Conservation (phyloP, 2,797 vertebrate species). For the Anableps anableps region DNA sequence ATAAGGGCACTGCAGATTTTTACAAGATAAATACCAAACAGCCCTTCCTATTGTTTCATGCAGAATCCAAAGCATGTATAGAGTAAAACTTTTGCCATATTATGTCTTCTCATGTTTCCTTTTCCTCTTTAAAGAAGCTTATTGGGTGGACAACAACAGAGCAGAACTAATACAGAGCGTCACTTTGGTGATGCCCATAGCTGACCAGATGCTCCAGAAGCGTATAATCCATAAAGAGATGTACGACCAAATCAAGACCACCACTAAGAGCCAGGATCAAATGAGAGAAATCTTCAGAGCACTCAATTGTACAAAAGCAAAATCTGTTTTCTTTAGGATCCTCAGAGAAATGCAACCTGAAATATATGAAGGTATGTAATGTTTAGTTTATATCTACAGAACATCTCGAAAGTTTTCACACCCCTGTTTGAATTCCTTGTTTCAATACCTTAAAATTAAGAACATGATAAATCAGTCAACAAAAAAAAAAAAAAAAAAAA, state of each 20-base stretch:
- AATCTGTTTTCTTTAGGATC: slow-evolving; percentile 33
- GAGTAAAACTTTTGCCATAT: no score
- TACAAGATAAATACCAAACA: background rate
- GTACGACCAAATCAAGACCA: slow-evolving; percentile 20
- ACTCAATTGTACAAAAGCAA: slow-evolving; percentile 12
- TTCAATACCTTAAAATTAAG: no score
- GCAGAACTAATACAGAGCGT: slow-evolving; percentile 23
- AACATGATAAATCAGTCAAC: no score
- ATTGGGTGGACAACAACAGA: slow-evolving; percentile 40
- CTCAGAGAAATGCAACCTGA: slow-evolving; percentile 22
- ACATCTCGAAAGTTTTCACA: no score
- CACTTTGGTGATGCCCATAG: slow-evolving; percentile 28
- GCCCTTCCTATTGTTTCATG: no score
- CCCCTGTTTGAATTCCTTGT: background rate
- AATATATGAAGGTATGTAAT: slow-evolving; percentile 16
- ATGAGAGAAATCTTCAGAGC: slow-evolving; percentile 41
- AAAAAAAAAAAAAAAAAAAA: no score
- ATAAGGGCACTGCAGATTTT: background rate
- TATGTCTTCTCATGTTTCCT: background rate
- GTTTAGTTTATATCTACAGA: background rate
- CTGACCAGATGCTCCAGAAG: slow-evolving; percentile 21
- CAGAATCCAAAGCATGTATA: background rate
- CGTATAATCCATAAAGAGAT: slow-evolving; percentile 21
- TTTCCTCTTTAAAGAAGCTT: slow-evolving; percentile 18
- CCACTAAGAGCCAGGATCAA: slow-evolving; percentile 3